A percentile compares a stretch with the other conserved stretches of the same genome.
These are phyloP conservation scores for Montipora capricornis DNA, from an alignment of 64 coral and sea anemone species.

Conservation along the genomic window DNA sequence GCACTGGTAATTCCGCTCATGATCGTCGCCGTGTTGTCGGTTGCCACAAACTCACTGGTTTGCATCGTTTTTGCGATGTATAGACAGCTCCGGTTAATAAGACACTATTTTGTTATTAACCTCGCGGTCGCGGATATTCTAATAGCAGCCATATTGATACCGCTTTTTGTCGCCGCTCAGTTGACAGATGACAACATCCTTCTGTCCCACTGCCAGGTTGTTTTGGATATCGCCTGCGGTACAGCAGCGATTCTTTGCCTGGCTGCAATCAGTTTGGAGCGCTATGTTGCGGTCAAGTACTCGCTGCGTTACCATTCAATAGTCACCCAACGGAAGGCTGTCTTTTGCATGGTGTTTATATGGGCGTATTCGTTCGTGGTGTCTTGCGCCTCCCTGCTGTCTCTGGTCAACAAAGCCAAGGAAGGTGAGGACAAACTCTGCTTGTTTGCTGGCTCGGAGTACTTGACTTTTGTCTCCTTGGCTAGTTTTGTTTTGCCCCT, in stretches of 20 bases:
- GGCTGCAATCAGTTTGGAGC: constrained; percentile 77
- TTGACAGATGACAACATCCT: constrained; percentile 34
- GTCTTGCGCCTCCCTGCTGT: constrained; percentile 42
- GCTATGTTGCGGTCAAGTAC: constrained; percentile 79
- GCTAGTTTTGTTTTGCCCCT: constrained; percentile 81
- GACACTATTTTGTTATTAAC: constrained; percentile 92
- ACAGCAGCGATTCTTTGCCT: constrained; percentile 81
- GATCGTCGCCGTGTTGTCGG: constrained; percentile 61
- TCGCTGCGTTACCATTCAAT: constrained; percentile 69
- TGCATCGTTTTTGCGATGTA: constrained; percentile 86
- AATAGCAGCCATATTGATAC: constrained; percentile 60
- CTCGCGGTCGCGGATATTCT: constrained; percentile 81
- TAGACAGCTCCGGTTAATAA: constrained; percentile 79
- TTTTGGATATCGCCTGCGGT: constrained; percentile 79
- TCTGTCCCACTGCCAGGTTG: constrained; percentile 63
- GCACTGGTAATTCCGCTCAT: constrained; percentile 44
- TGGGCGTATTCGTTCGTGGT: constrained; percentile 80
- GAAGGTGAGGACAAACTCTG: constrained; percentile 18
- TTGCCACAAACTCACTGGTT: constrained; percentile 64
- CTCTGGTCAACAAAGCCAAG: constrained; percentile 18
- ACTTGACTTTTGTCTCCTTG: constrained; percentile 75
- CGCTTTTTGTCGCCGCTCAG: constrained; percentile 69
- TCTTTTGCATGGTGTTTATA: constrained; percentile 53
- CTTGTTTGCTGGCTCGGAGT: constrained; percentile 79
- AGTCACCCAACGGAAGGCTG: constrained; percentile 68